Percentiles rank a stretch among this genome's conserved stretches.
These are phyloP conservation scores for Mayetiola destructor DNA, from an alignment of 2,888 invertebrate genomes.

Conservation along the genomic window DNA sequence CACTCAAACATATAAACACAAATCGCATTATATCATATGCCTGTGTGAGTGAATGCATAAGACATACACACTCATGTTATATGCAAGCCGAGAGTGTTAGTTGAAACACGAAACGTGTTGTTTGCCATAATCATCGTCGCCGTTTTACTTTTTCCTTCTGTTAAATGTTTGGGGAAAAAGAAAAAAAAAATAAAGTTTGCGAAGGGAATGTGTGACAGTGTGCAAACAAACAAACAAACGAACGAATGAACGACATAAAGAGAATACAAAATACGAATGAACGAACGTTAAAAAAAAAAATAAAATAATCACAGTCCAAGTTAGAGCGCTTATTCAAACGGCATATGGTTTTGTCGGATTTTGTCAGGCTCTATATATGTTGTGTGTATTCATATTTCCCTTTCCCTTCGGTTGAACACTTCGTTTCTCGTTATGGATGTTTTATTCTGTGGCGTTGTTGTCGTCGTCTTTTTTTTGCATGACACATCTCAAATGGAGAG, in stretches of 20 bases:
- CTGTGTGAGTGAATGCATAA: not conserved
- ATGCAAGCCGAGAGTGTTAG: slow-evolving; percentile 3
- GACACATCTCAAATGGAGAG: not conserved
- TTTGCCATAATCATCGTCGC: slow-evolving; percentile 12
- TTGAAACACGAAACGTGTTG: slow-evolving; percentile 12
- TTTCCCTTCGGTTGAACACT: not conserved
- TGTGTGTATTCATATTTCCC: too few relatives aligned
- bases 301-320: slow-evolving; percentile 3
- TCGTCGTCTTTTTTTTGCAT: too few relatives aligned
- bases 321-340: too few relatives aligned
- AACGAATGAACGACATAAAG: not conserved
- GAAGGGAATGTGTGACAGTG: not conserved
- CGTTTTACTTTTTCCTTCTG: too few relatives aligned
- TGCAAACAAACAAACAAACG: not conserved
- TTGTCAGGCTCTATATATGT: too few relatives aligned
- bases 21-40: too few relatives aligned
- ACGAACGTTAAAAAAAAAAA: not conserved
- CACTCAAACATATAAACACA: not conserved
- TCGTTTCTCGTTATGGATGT: too few relatives aligned
- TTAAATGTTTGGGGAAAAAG: too few relatives aligned
- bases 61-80: too few relatives aligned
- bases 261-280: too few relatives aligned
- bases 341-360: slow-evolving; percentile 7
- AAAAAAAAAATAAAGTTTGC: too few relatives aligned
- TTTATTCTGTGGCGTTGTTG: too few relatives aligned